A percentile compares a stretch with the other conserved stretches of the same genome.
Evolutionary conservation across 1,140 invertebrate genomes (phyloP).

Genomic region (Calliphora vicina): DNA sequence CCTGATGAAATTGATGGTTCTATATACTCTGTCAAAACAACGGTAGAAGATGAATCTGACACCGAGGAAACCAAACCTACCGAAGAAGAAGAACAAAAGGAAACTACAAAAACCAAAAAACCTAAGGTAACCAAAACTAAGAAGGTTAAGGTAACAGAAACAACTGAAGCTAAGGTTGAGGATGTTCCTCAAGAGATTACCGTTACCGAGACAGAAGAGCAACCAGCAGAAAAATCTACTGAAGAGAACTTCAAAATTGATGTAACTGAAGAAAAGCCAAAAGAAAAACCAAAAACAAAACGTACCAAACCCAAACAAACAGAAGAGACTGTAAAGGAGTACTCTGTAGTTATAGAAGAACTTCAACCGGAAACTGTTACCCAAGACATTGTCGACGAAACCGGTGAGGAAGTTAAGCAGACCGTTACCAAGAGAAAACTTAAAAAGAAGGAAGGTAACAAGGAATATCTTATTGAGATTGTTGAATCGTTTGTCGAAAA

Average conservation of each 20-base stretch:
- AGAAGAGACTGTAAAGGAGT: constrained; percentile 38
- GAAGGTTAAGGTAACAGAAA: constrained; percentile 44
- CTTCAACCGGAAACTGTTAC: constrained; percentile 53
- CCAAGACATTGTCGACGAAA: constrained; percentile 61
- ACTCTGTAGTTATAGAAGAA: constrained; percentile 57
- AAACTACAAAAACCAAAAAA: constrained; percentile 51
- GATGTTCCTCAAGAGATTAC: constrained; percentile 12
- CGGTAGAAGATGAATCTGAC: constrained; percentile 44
- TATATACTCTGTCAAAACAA: constrained; percentile 45
- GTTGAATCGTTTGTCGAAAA: constrained; percentile 61
- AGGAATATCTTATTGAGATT: constrained; percentile 64
- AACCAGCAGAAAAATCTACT: background rate
- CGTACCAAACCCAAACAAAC: constrained; percentile 30
- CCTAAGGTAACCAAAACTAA: constrained; percentile 58
- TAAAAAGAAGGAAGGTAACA: constrained; percentile 55
- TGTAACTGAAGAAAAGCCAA: constrained; percentile 37
- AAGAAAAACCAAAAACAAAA: constrained; percentile 53
- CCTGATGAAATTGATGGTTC: constrained; percentile 37
- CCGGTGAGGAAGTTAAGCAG: constrained; percentile 57
- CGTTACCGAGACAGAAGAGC: constrained; percentile 46
- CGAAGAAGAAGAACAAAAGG: background rate
- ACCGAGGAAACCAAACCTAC: constrained; percentile 36
- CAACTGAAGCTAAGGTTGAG: background rate
- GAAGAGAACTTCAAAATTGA: constrained; percentile 43
- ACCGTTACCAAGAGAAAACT: constrained; percentile 57